A percentile compares a stretch with the other conserved stretches of the same genome.
Evolutionary conservation across 2,888 invertebrate species (phyloP).

Genomic region (Chrysolina americana): DNA sequence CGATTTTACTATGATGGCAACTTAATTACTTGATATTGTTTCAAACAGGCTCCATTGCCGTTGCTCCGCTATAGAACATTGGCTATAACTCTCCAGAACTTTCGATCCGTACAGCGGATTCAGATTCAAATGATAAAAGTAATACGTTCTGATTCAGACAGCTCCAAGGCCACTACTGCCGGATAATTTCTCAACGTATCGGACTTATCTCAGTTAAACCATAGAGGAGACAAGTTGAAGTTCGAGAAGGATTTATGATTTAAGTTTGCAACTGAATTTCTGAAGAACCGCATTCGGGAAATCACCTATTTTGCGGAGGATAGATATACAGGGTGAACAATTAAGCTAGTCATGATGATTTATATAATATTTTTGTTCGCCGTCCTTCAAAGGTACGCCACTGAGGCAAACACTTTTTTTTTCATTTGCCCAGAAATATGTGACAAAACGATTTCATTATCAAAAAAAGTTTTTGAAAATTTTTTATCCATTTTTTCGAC

Average conservation of each 20-base stretch:
- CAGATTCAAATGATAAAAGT: slow-evolving; percentile 63
- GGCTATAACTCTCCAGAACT: slow-evolving; percentile 29
- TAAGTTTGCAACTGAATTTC: slow-evolving; percentile 59
- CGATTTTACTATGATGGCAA: too few species aligned
- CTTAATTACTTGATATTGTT: too few species aligned
- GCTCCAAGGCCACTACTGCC: slow-evolving; percentile 63
- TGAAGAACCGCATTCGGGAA: slow-evolving; percentile 40
- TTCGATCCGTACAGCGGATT: slow-evolving; percentile 62
- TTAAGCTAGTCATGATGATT: too few species aligned
- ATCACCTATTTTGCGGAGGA: slow-evolving; percentile 8
- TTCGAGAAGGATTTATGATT: slow-evolving; percentile 65
- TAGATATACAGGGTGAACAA: not conserved
- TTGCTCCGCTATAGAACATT: too few species aligned
- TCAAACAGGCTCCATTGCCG: too few species aligned
- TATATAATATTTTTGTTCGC: too few species aligned
- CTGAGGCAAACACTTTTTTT: too few species aligned
- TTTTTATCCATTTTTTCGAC: too few species aligned
- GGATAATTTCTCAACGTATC: slow-evolving; percentile 65
- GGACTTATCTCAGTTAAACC: slow-evolving; percentile 64
- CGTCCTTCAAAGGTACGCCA: too few species aligned
- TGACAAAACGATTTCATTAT: too few species aligned
- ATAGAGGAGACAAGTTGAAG: slow-evolving; percentile 63
- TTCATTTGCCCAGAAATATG: too few species aligned
- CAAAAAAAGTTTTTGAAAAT: too few species aligned
- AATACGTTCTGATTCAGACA: slow-evolving; percentile 64